Base-by-base conservation (phyloP, 1,140 invertebrate genomes). In the Drosophila punjabiensis region DNA sequence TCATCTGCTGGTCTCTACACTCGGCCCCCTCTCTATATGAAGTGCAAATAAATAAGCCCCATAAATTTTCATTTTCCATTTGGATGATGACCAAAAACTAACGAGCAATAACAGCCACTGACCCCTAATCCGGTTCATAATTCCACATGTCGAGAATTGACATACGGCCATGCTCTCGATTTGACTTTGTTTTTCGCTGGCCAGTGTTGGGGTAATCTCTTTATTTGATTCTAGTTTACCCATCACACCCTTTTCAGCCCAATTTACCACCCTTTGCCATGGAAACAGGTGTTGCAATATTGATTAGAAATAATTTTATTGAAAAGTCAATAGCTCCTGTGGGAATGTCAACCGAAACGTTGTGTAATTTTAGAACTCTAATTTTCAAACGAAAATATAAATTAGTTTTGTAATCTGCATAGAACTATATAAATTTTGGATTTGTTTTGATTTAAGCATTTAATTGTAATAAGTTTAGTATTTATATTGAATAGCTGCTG, bases 61-160 rank as follows among this genome's bases (percentile, higher is more conserved):
- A 71, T 71, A 79, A 70, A 70, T 76, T 79, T 73, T 43, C 39
- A 85, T 76, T 70, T 70, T 89, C 60, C 39, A 78, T 69, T 59
- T 58, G 28, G 50, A 60, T 71, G 48, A 81, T 68, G 75, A 61
- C 30, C 37, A 53, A 47, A 39, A 24, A 33, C 18, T 39, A 73
- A 58, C 43, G 30, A 55, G 59, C 47, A 55, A 30, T 14, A 56
- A 43, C 18, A 39, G 61, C 18, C 16, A 37, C 24, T 59, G 56
- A 75, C 83, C 67, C 69, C 78, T 69, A 82, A 82, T 86, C 80
- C 76, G 47, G 47, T 66, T 55, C 35, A 77, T 82, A 79, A 71
- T 75, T 82, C 65, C 74, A 39, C 32, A 39, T 24, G 32, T 24
- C 68, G 33, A 56, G 68, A 56, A 69, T 61, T 68, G 74, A 61